Evolutionary conservation across 1,140 invertebrate species (phyloP).

Genomic region (Dreissena polymorpha): DNA sequence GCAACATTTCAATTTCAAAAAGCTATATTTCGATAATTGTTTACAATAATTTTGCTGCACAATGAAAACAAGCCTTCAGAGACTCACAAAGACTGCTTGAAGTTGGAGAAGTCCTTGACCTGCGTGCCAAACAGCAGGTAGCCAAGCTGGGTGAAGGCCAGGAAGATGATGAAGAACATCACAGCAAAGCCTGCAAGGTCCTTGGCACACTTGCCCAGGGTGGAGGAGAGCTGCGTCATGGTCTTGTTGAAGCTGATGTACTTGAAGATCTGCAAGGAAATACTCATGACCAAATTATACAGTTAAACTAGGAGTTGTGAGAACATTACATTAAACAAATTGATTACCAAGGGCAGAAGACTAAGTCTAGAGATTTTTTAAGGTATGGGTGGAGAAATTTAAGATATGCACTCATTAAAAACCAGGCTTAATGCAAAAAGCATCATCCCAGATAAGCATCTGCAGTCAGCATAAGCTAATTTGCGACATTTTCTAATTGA

Average conservation of each 20-base stretch:
- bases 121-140: constrained; percentile 80
- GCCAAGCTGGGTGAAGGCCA: constrained; percentile 86
- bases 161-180: constrained; percentile 92
- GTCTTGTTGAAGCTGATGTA: constrained; percentile 89
- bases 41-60: no score
- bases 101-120: constrained; percentile 84
- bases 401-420: no score
- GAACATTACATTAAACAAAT: no score
- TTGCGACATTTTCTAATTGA: no score
- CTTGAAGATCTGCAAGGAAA: constrained; percentile 82
- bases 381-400: background rate
- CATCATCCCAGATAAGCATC: no score
- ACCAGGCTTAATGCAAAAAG: no score
- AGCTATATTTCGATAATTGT: no score
- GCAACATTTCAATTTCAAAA: no score
- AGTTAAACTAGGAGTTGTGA: no score
- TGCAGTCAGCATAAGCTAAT: no score
- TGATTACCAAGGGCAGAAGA: no score
- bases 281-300: background rate
- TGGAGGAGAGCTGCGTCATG: constrained; percentile 87
- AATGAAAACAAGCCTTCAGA: background rate
- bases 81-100: constrained; percentile 82
- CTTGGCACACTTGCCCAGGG: constrained; percentile 85
- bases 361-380: background rate
- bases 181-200: constrained; percentile 88